Conservation (phyloP, 2,888 invertebrate species). For the Heliconius aoede region DNA sequence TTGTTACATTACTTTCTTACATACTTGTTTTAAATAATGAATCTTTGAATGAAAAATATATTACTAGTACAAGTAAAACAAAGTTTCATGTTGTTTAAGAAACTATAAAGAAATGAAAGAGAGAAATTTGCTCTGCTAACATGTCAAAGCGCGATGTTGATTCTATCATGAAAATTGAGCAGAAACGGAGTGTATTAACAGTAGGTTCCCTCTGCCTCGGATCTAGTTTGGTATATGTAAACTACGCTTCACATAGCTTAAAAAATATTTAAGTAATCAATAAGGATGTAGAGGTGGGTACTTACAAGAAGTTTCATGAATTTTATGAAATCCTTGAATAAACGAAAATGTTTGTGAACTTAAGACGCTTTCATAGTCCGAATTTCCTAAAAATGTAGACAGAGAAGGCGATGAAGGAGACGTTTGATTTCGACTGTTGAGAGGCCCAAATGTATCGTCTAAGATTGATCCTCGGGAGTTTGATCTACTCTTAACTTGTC, state of each 20-base stretch:
- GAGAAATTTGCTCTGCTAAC: too few relatives aligned
- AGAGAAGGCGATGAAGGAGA: conserved; percentile 65
- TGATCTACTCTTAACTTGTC: conserved; percentile 72
- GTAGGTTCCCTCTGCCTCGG: too few relatives aligned
- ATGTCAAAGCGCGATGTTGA: too few relatives aligned
- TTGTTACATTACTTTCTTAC: not conserved
- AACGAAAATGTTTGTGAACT: conserved; percentile 58
- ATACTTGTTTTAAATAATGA: not conserved
- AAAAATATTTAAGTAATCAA: not conserved
- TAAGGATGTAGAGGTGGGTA: conserved; percentile 50
- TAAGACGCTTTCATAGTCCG: conserved; percentile 62
- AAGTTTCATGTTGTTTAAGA: too few relatives aligned
- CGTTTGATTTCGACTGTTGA: conserved; percentile 54
- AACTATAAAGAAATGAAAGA: too few relatives aligned
- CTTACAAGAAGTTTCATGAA: conserved; percentile 75
- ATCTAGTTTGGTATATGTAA: too few relatives aligned
- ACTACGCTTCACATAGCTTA: not conserved
- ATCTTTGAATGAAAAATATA: not conserved
- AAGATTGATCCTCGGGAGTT: conserved; percentile 77
- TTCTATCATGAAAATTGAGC: too few relatives aligned
- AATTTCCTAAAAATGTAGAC: conserved; percentile 59
- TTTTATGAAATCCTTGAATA: conserved; percentile 62
- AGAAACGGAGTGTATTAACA: too few relatives aligned
- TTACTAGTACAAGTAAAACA: too few relatives aligned
- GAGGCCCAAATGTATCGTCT: conserved; percentile 68